Percentiles rank a stretch among this genome's conserved stretches.
Evolutionary conservation across 2,888 invertebrate species (phyloP).

Genomic region (Netelia inedita): DNA sequence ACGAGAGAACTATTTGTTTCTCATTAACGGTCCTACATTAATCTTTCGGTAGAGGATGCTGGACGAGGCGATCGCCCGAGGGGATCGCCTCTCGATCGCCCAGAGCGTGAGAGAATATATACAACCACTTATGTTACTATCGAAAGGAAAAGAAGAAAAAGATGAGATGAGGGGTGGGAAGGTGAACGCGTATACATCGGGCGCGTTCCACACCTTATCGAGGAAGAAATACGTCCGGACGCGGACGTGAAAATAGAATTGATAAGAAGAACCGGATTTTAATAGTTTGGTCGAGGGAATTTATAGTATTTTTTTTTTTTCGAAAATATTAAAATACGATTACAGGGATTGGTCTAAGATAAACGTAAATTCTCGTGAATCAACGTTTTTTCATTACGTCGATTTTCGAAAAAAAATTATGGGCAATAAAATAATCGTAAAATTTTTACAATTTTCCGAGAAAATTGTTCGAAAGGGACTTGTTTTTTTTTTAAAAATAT

Average conservation of each 20-base stretch:
- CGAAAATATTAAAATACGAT: not conserved
- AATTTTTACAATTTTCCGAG: not conserved
- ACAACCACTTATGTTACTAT: constrained; percentile 31
- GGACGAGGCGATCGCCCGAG: constrained; percentile 57
- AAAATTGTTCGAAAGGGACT: not conserved
- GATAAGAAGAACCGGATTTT: constrained; percentile 53
- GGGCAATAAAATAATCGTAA: not conserved
- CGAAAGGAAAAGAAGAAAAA: constrained; percentile 29
- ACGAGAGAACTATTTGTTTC: constrained; percentile 80
- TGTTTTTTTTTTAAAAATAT: not conserved
- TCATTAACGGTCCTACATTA: constrained; percentile 83
- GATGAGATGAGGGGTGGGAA: not conserved
- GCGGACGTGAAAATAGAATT: constrained; percentile 34
- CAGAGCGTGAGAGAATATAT: constrained; percentile 56
- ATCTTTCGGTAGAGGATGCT: constrained; percentile 75
- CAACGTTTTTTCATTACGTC: not conserved
- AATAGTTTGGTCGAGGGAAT: not conserved
- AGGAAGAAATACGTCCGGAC: constrained; percentile 38
- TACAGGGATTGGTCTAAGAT: not conserved
- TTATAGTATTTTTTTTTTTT: not conserved
- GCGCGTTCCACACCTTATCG: constrained; percentile 30
- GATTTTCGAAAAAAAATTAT: not conserved
- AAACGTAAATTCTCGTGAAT: not conserved
- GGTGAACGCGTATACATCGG: not conserved
- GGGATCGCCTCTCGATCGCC: constrained; percentile 9